Conservation (phyloP, 2,888 invertebrate genomes). For the Maniola hyperantus region DNA sequence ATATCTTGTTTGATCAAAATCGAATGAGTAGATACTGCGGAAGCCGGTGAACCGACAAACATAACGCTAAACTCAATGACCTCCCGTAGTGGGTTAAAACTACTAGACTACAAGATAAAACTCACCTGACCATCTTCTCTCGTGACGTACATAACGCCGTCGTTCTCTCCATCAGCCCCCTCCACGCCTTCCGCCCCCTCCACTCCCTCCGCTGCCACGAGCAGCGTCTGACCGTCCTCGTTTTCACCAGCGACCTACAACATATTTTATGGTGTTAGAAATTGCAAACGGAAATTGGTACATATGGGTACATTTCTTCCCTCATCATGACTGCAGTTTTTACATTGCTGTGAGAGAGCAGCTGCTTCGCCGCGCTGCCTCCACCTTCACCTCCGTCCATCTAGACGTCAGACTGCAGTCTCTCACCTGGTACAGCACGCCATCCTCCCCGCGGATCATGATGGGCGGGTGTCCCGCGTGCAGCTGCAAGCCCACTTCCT, state of each 20-base stretch:
- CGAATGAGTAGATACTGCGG: too few species aligned
- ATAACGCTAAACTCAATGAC: too few species aligned
- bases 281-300: not conserved
- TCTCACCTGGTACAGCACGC: conserved; percentile 87
- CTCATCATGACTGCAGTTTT: too few species aligned
- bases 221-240: conserved; percentile 88
- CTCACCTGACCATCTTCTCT: conserved; percentile 75
- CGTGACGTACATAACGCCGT: conserved; percentile 83
- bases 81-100: too few species aligned
- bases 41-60: too few species aligned
- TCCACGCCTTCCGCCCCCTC: conserved; percentile 86
- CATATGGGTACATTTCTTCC: not conserved
- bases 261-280: not conserved
- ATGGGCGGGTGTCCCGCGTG: conserved; percentile 84
- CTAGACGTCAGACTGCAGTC: conserved; percentile 42
- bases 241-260: conserved; percentile 88
- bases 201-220: conserved; percentile 87
- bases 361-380: conserved; percentile 83
- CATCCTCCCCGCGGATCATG: conserved; percentile 92
- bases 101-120: too few species aligned
- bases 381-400: conserved; percentile 73
- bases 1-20: too few species aligned
- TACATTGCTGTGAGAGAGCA: conserved; percentile 84
- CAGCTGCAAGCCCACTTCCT: conserved; percentile 64
- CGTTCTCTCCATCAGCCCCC: conserved; percentile 86